Evolutionary conservation across 2,797 vertebrate species (phyloP).

Genomic region (Myotis planiceps): DNA sequence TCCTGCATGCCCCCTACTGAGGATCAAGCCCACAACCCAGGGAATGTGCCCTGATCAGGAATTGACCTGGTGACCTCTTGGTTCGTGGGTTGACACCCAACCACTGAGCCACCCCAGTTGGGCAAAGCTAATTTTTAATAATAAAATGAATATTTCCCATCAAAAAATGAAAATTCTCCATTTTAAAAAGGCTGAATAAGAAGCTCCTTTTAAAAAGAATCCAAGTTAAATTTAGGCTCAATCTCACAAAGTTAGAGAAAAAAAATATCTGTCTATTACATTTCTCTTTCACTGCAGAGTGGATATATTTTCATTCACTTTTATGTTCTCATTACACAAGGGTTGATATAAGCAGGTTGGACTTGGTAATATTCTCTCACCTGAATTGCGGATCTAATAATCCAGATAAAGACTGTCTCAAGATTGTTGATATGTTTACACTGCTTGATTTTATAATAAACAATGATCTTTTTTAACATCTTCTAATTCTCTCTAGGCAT

Average conservation of each 20-base stretch:
- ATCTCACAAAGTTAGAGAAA: background rate
- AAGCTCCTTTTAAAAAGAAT: slow-evolving; percentile 31
- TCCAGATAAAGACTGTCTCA: slow-evolving; percentile 55
- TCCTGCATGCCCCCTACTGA: no score
- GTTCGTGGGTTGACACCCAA: no score
- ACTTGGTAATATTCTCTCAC: slow-evolving; percentile 56
- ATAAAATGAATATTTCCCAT: slow-evolving; percentile 37
- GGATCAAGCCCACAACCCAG: no score
- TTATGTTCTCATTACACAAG: slow-evolving; percentile 48
- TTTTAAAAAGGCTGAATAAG: slow-evolving; percentile 31
- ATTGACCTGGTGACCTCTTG: no score
- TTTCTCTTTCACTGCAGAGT: slow-evolving; percentile 31
- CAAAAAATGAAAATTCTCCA: background rate
- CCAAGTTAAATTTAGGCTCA: slow-evolving; percentile 39
- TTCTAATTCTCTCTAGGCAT: slow-evolving; percentile 34
- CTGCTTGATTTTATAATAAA: slow-evolving; percentile 51
- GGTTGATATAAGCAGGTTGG: slow-evolving; percentile 41
- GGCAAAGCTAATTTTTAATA: slow-evolving; percentile 14
- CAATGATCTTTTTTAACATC: slow-evolving; percentile 53
- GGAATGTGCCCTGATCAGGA: no score
- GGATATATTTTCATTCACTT: slow-evolving; percentile 46
- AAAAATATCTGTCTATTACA: background rate
- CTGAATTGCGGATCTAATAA: slow-evolving; percentile 49
- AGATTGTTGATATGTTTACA: slow-evolving; percentile 28
- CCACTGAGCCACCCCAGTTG: no score